phyloP scores from a whole-genome alignment of 2,888 invertebrate species.

The Drosophila imparisetae region DNA sequence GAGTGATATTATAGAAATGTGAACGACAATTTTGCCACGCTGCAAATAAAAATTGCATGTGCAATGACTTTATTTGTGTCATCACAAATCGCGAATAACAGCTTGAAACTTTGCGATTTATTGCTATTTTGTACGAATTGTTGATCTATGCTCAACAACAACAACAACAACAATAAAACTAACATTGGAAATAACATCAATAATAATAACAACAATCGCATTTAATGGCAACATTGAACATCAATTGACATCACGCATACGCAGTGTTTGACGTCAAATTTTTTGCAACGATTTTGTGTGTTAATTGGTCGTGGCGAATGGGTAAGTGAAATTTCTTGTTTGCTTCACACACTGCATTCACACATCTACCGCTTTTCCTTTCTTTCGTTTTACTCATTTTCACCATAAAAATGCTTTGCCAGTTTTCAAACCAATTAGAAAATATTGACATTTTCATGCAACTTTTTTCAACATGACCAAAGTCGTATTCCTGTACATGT shows the following conservation, averaged over 20 bases:
- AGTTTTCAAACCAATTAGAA: conserved; percentile 1
- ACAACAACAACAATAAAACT: conserved; percentile 4
- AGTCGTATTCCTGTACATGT: background rate
- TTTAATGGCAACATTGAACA: conserved; percentile 25
- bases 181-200: background rate
- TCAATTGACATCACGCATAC: conserved; percentile 54
- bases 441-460: background rate
- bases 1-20: conserved; percentile 14
- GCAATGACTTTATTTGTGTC: conserved; percentile 51
- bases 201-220: conserved; percentile 9
- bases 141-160: conserved; percentile 19
- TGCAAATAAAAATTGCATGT: conserved; percentile 39
- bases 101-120: conserved; percentile 12
- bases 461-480: background rate
- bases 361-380: conserved; percentile 19
- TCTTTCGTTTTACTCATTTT: conserved; percentile 17
- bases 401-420: conserved; percentile 15
- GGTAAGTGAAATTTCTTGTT: conserved; percentile 45
- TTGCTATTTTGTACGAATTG: conserved; percentile 25
- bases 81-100: conserved; percentile 29
- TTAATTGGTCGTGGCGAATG: conserved; percentile 53
- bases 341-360: conserved; percentile 25
- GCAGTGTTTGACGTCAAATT: conserved; percentile 39
- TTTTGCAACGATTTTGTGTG: conserved; percentile 34
- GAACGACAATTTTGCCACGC: conserved; percentile 14